phyloP scores from a whole-genome alignment of 2,888 invertebrate genomes.

The Morpho achilles region DNA sequence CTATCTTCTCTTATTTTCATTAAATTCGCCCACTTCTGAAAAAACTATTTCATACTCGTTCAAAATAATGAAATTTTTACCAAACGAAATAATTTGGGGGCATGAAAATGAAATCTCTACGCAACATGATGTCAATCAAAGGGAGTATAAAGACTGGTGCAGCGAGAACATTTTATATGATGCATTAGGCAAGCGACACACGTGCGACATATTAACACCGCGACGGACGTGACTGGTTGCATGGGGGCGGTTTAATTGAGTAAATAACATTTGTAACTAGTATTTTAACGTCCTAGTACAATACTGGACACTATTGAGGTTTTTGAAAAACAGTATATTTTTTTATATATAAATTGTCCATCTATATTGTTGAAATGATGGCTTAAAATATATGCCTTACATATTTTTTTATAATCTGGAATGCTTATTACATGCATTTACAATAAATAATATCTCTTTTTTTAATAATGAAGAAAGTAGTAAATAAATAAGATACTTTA shows the following conservation, averaged over 20 bases:
- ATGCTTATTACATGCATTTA: too few species aligned
- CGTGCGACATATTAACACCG: conserved; percentile 68
- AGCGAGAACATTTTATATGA: conserved; percentile 33
- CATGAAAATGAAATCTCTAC: conserved; percentile 14
- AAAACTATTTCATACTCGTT: background rate
- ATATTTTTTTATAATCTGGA: too few species aligned
- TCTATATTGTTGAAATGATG: too few species aligned
- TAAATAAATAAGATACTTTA: too few species aligned
- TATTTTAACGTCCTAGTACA: background rate
- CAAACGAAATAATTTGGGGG: background rate
- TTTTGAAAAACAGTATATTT: too few species aligned
- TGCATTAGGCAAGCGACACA: conserved; percentile 56
- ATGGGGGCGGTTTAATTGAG: conserved; percentile 47
- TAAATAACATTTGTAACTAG: conserved; percentile 40
- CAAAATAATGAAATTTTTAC: conserved; percentile 13
- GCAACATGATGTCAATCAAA: conserved; percentile 55
- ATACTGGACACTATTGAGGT: too few species aligned
- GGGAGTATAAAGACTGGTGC: conserved; percentile 56
- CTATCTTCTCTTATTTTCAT: too few species aligned
- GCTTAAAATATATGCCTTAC: too few species aligned
- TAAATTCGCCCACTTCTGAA: too few species aligned
- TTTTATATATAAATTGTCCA: too few species aligned
- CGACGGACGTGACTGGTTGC: conserved; percentile 54
- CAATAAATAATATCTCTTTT: too few species aligned
- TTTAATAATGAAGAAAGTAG: too few species aligned